Percentiles rank a stretch among this genome's conserved stretches.
Evolutionary conservation across 2,888 invertebrate species (phyloP).

Genomic region (Chydorus sphaericus): DNA sequence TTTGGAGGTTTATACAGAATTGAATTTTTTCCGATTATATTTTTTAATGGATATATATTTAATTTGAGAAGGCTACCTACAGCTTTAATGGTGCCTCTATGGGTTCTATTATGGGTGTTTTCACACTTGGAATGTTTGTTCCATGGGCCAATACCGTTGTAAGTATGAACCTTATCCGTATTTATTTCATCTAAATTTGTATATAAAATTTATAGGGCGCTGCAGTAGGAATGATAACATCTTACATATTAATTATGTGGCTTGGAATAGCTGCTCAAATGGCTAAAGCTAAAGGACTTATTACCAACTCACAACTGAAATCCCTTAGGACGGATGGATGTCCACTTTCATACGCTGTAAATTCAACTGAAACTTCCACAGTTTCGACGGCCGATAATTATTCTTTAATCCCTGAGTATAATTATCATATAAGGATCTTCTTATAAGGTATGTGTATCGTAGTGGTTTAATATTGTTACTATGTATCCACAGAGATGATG

Average conservation of each 20-base stretch:
- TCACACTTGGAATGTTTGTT: constrained; percentile 6
- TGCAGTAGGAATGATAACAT: constrained; percentile 22
- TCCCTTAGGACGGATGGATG: background rate
- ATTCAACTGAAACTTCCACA: too few relatives aligned
- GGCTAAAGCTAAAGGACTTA: background rate
- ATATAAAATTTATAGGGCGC: constrained; percentile 30
- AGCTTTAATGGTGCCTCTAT: background rate
- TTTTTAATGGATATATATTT: too few relatives aligned
- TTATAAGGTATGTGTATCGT: too few relatives aligned
- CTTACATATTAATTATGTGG: constrained; percentile 27
- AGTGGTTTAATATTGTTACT: too few relatives aligned
- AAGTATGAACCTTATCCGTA: background rate
- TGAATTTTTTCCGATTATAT: too few relatives aligned
- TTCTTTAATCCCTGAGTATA: too few relatives aligned
- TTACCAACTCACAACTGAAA: background rate
- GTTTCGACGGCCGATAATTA: too few relatives aligned
- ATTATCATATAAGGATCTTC: too few relatives aligned
- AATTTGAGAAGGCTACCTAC: constrained; percentile 1
- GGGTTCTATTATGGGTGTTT: background rate
- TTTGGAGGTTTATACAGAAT: constrained; percentile 55
- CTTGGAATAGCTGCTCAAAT: constrained; percentile 25
- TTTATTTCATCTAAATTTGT: background rate
- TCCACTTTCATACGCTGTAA: too few relatives aligned
- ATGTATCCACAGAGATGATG: too few relatives aligned
- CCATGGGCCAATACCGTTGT: constrained; percentile 1